These are phyloP conservation scores for Phoxinus phoxinus DNA, from an alignment of 2,113 vertebrate species.

Conservation along the genomic window DNA sequence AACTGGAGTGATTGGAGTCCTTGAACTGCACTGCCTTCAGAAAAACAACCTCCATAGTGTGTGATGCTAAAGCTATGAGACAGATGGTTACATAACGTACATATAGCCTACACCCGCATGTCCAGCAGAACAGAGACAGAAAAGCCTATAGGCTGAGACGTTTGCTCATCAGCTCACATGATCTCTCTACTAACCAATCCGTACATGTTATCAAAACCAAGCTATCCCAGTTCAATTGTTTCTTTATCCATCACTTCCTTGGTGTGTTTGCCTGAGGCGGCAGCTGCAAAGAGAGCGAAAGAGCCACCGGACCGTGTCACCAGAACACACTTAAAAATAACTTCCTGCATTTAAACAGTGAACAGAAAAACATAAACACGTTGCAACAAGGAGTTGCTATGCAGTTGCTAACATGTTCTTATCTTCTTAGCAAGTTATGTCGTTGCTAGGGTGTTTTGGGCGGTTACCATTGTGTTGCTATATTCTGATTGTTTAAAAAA, in stretches of 20 bases:
- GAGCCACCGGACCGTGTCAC: slow-evolving; percentile 27
- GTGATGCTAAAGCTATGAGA: slow-evolving; percentile 43
- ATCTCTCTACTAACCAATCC: neutral
- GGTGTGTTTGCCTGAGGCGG: slow-evolving; percentile 1
- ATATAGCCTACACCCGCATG: slow-evolving; percentile 5
- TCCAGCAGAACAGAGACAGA: neutral
- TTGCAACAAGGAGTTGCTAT: neutral
- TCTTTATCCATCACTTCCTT: neutral
- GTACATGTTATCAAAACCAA: neutral
- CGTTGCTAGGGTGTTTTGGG: too few species aligned
- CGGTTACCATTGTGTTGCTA: too few species aligned
- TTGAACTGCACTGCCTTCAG: neutral
- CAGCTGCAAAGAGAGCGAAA: slow-evolving; percentile 12
- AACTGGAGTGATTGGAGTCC: neutral
- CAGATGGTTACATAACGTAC: slow-evolving; percentile 47
- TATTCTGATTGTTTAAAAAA: neutral
- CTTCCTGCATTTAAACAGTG: slow-evolving; percentile 29
- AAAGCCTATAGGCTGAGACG: neutral
- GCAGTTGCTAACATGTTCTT: neutral
- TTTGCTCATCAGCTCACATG: slow-evolving; percentile 6
- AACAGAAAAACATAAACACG: neutral
- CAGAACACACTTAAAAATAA: slow-evolving; percentile 45
- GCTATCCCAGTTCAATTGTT: neutral
- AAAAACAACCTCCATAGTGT: neutral
- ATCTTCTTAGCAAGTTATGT: neutral